phyloP scores from a whole-genome alignment of 2,888 invertebrate species.

The Slavum lentiscoides region DNA sequence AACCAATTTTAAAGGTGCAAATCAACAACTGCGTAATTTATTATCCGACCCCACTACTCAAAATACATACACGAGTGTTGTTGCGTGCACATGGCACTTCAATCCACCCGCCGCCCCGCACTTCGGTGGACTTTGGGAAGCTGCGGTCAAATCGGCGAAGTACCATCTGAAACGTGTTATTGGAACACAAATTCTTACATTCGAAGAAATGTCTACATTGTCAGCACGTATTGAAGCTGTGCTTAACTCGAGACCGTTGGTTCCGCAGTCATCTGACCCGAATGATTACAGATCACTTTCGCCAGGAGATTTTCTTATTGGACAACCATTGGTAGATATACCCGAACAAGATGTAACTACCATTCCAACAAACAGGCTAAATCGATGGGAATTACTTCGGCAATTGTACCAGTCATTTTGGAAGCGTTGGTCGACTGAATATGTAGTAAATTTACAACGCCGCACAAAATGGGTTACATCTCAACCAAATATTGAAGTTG shows the following conservation, averaged over 20 bases:
- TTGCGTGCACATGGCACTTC: background rate
- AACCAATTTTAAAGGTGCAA: background rate
- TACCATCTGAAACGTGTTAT: background rate
- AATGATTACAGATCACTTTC: background rate
- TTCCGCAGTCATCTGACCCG: background rate
- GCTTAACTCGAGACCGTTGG: background rate
- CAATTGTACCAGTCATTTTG: background rate
- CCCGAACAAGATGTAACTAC: background rate
- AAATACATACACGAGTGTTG: background rate
- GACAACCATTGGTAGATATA: background rate
- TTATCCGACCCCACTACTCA: background rate
- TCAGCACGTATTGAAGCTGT: background rate
- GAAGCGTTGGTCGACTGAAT: background rate
- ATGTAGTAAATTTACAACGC: background rate
- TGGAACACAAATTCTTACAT: background rate
- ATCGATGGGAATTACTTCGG: background rate
- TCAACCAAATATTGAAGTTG: background rate
- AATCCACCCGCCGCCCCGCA: background rate
- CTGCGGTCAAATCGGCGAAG: background rate
- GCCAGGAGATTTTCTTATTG: background rate
- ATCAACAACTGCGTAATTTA: background rate
- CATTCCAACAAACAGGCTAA: too few species aligned
- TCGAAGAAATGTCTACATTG: conserved; percentile 5
- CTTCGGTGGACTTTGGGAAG: conserved; percentile 3
- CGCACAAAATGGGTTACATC: background rate